Base-by-base conservation (phyloP, 2,888 invertebrate species). In the Drosophila gaucha region DNA sequence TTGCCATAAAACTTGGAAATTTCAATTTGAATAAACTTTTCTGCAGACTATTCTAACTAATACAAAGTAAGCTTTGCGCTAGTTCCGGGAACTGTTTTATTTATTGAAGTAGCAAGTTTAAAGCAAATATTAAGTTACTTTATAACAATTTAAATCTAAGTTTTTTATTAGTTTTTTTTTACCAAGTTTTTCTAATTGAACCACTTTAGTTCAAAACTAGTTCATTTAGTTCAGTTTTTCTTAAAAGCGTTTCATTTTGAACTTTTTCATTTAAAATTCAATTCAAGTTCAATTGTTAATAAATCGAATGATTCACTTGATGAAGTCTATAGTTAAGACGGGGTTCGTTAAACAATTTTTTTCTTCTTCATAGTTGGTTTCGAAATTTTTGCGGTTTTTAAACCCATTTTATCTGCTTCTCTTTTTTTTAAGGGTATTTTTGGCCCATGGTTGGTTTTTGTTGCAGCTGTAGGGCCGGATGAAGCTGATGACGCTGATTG, bases 401-500 rank as follows among this genome's bases (percentile, higher is more conserved):
- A 67, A 58, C 44, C 58, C 47, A 54, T 65, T 67, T 54, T 49
- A 46, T 46, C n/a, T n/a, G n/a, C n/a, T n/a, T 5, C 9, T 8
- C 4, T 9, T 20, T 44, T 44, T 44, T 43, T 44, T 41, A 5
- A 2, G 28, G 20, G 5, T 31, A 9, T 30, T 12, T 49, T 41
- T 47, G 54, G 62, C 55, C 74, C 74, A 72, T 59, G 64, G 80
- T 72, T 60, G 52, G 43, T 20, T 24, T 30, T 44, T 30, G 39
- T 22, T 39, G 59, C 67, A 55, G 69, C 69, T 74, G 65, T 62
- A 55, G 65, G 74, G 72, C 86, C 84, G 84, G 86, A 84, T 84
- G 80, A 86, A 84, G 86, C 84, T 86, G 84, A 83, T 84, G 84
- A 84, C 84, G 84, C 80, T 84, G 84, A 84, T 84, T 84, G 83